Evolutionary conservation across 2,113 vertebrate species (phyloP).

Genomic region (Circaetus gallicus): DNA sequence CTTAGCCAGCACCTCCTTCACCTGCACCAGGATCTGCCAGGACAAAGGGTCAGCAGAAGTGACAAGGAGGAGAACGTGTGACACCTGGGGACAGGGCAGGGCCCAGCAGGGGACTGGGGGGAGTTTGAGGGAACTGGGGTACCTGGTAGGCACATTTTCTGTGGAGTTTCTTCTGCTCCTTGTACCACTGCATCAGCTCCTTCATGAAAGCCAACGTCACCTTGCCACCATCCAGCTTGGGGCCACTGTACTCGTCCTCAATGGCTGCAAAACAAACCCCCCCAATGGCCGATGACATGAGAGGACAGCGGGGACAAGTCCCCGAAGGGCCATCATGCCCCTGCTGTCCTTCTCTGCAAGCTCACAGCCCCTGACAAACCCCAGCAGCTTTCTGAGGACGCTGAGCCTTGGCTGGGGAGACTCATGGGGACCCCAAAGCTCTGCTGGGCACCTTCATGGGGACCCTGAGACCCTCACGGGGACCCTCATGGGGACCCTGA

Average conservation of each 20-base stretch:
- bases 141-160: slow-evolving; percentile 96
- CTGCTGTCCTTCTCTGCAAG: neutral
- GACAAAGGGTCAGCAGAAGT: too few species aligned
- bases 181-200: slow-evolving; percentile 93
- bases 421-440: neutral
- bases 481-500: neutral
- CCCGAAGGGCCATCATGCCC: accelerated
- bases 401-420: too few species aligned
- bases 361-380: accelerated
- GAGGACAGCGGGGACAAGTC: too few species aligned
- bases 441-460: neutral
- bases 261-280: slow-evolving; percentile 73
- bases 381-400: neutral
- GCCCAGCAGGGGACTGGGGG: accelerated
- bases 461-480: accelerated
- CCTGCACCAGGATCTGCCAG: slow-evolving; percentile 88
- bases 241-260: slow-evolving; percentile 90
- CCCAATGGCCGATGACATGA: neutral
- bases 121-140: accelerated
- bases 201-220: slow-evolving; percentile 89
- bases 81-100: neutral
- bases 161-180: slow-evolving; percentile 92
- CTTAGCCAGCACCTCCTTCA: slow-evolving; percentile 89
- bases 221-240: slow-evolving; percentile 88
- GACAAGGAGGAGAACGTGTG: accelerated